Evolutionary conservation across 2,113 vertebrate genomes (phyloP).

Genomic region (Gobiocypris rarus): DNA sequence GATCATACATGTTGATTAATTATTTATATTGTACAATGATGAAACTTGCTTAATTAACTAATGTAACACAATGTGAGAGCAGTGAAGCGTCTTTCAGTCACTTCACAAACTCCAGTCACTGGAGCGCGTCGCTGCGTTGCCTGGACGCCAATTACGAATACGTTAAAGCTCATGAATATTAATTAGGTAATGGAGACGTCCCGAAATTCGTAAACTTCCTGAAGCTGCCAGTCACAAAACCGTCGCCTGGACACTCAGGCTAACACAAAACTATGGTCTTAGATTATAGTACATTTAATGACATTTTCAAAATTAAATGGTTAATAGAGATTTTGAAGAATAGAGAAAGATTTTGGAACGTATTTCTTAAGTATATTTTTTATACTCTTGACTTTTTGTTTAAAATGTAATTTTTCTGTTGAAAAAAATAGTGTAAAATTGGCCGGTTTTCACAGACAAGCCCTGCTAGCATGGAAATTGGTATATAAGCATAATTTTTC

Average conservation of each 20-base stretch:
- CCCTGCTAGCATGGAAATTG: too few species aligned
- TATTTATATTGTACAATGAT: not conserved
- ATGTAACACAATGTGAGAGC: not conserved
- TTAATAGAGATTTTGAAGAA: too few species aligned
- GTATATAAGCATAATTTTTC: too few species aligned
- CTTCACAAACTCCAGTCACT: not conserved
- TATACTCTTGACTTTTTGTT: too few species aligned
- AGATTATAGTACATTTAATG: too few species aligned
- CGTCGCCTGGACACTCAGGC: not conserved
- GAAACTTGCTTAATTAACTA: not conserved
- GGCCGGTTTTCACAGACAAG: too few species aligned
- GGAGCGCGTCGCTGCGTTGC: slow-evolving; percentile 44
- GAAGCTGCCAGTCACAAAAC: not conserved
- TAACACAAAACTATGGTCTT: not conserved
- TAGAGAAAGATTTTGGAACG: too few species aligned
- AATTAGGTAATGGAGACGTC: not conserved
- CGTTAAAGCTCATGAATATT: not conserved
- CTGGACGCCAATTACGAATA: slow-evolving; percentile 18
- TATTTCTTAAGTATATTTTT: too few species aligned
- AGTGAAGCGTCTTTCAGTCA: not conserved
- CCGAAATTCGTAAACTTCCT: not conserved
- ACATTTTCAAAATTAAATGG: too few species aligned
- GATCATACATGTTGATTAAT: slow-evolving; percentile 66
- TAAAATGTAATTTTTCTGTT: too few species aligned
- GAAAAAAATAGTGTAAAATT: too few species aligned